These are phyloP conservation scores for Latheticus oryzae DNA, from an alignment of 2,888 invertebrate species.

Conservation along the genomic window DNA sequence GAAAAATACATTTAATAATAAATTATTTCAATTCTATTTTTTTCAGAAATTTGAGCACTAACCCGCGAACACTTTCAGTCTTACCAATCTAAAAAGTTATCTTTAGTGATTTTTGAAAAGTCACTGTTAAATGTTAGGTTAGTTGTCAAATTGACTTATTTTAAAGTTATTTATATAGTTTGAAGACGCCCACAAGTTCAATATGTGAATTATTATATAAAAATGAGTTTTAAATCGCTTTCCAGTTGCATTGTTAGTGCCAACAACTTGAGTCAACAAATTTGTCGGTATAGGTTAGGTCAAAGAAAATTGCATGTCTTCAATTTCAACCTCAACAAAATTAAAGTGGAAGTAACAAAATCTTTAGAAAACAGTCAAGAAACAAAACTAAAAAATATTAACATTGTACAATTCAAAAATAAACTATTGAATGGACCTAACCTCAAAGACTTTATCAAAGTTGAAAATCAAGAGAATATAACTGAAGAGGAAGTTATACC, in stretches of 20 bases:
- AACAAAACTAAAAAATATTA: not conserved
- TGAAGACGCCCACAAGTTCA: not conserved
- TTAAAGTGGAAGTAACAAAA: not conserved
- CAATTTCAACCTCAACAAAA: not conserved
- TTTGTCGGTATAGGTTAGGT: constrained; percentile 21
- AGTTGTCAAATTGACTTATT: no score
- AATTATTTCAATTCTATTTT: constrained; percentile 44
- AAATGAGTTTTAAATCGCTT: constrained; percentile 20
- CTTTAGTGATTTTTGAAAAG: no score
- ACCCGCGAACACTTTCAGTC: no score
- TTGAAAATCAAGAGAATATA: constrained; percentile 51
- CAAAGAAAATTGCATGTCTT: constrained; percentile 2
- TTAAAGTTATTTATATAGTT: no score
- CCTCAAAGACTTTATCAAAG: constrained; percentile 69
- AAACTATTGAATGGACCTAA: constrained; percentile 68
- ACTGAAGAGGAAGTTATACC: constrained; percentile 55
- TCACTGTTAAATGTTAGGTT: no score
- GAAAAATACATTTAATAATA: constrained; percentile 53
- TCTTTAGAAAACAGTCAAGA: not conserved
- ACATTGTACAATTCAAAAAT: constrained; percentile 42
- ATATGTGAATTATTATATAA: no score
- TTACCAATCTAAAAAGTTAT: no score
- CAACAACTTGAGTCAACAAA: not conserved
- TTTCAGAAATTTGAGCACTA: no score
- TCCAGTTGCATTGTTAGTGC: not conserved